A percentile compares a stretch with the other conserved stretches of the same genome.
Conservation (phyloP, 2,797 vertebrate genomes). For the Microtus californicus region DNA sequence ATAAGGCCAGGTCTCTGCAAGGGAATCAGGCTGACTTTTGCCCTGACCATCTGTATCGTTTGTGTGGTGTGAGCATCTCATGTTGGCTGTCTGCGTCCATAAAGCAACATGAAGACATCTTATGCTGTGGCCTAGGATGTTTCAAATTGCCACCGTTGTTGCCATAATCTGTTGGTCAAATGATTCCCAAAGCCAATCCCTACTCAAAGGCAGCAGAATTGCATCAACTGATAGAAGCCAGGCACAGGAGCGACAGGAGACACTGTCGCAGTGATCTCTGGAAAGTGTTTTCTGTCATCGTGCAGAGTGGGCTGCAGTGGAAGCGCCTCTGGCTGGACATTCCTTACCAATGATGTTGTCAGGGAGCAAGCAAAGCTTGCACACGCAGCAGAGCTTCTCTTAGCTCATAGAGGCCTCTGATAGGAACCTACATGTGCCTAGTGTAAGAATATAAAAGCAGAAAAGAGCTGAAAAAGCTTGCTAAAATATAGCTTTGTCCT, state of each 20-base stretch:
- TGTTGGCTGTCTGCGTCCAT: not conserved
- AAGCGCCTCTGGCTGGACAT: not conserved
- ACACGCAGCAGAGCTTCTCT: not conserved
- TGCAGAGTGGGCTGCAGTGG: not conserved
- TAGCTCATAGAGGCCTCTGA: not conserved
- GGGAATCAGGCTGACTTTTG: not conserved
- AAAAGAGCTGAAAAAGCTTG: not conserved
- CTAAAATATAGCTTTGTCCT: not conserved
- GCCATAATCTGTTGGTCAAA: not conserved
- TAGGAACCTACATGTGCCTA: not conserved
- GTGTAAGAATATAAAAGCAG: not conserved
- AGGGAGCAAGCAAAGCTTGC: not conserved
- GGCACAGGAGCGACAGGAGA: not conserved
- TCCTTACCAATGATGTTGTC: not conserved
- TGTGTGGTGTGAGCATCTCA: not conserved
- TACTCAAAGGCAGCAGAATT: not conserved
- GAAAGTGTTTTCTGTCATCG: not conserved
- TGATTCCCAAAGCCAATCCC: not conserved
- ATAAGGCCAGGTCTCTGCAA: not conserved
- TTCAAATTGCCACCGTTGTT: not conserved
- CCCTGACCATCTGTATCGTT: not conserved
- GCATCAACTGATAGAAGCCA: not conserved
- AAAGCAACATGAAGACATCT: not conserved
- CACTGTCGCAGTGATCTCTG: no score
- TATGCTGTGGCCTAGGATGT: not conserved